A percentile compares a stretch with the other conserved stretches of the same genome.
These are phyloP conservation scores for Grus americana DNA, from an alignment of 2,113 vertebrate genomes.

Conservation along the genomic window DNA sequence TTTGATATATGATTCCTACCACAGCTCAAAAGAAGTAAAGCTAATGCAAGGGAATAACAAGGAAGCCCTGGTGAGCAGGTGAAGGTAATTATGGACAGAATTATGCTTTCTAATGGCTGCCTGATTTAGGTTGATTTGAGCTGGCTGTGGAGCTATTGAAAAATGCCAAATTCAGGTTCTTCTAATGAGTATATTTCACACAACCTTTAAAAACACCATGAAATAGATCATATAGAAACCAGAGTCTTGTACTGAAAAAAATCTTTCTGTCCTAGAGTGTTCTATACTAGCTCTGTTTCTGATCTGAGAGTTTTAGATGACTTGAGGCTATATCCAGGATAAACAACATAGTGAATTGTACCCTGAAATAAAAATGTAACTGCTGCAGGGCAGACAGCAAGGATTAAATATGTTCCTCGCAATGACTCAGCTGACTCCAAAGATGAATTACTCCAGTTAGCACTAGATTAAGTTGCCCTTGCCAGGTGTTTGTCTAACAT, in stretches of 20 bases:
- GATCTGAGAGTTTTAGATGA: background rate
- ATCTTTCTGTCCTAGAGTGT: background rate
- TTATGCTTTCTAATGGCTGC: background rate
- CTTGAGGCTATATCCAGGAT: conserved; percentile 16
- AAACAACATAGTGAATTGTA: conserved; percentile 7
- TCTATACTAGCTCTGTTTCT: background rate
- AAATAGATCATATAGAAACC: background rate
- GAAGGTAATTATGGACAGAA: background rate
- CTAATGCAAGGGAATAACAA: background rate
- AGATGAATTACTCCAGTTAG: conserved; percentile 2
- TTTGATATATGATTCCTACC: background rate
- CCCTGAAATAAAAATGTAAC: conserved; percentile 22
- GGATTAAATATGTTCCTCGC: background rate
- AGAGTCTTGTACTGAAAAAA: background rate
- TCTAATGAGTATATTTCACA: background rate
- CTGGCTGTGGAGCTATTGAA: background rate
- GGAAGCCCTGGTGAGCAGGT: background rate
- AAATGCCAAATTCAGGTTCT: background rate
- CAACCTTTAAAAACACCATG: background rate
- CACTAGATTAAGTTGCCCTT: conserved; percentile 1
- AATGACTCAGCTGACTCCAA: conserved; percentile 7
- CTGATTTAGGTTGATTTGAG: background rate
- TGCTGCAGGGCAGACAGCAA: background rate
- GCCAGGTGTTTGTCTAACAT: background rate
- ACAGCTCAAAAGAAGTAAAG: background rate